A percentile compares a stretch with the other conserved stretches of the same genome.
Evolutionary conservation across 1,140 invertebrate genomes (phyloP).

Genomic region (Tetramorium simillimum): DNA sequence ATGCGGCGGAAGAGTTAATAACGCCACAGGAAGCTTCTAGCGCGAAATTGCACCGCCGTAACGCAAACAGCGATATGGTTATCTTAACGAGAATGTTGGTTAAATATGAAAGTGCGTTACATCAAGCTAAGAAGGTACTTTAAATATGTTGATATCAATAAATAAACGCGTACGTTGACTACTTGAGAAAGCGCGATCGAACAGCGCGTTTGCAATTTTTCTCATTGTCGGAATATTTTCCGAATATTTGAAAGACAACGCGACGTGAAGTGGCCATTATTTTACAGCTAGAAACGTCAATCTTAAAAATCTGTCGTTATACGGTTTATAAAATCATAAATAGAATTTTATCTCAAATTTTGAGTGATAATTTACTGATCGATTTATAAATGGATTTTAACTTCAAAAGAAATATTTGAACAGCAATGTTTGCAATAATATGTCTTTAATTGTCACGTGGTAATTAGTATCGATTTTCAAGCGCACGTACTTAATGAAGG

Average conservation of each 20-base stretch:
- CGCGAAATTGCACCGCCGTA: not conserved
- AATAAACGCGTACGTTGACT: not conserved
- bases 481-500: not conserved
- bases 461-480: conserved; percentile 44
- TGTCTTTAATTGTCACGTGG: conserved; percentile 1
- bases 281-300: not conserved
- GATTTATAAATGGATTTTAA: not conserved
- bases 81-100: not conserved
- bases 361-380: not conserved
- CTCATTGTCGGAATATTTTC: not conserved
- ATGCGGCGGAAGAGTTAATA: not conserved
- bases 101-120: not conserved
- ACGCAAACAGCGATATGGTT: not conserved
- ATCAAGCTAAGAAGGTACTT: not conserved
- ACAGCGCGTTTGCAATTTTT: not conserved
- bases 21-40: not conserved
- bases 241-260: not conserved
- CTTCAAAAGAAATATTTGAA: not conserved
- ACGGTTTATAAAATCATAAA: not conserved
- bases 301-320: no score
- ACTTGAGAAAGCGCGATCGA: not conserved
- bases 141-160: not conserved
- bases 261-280: not conserved
- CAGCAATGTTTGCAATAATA: not conserved
- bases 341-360: not conserved